Base-by-base conservation (phyloP, 2,888 invertebrate genomes). In the Caenorhabditis doughertyi region DNA sequence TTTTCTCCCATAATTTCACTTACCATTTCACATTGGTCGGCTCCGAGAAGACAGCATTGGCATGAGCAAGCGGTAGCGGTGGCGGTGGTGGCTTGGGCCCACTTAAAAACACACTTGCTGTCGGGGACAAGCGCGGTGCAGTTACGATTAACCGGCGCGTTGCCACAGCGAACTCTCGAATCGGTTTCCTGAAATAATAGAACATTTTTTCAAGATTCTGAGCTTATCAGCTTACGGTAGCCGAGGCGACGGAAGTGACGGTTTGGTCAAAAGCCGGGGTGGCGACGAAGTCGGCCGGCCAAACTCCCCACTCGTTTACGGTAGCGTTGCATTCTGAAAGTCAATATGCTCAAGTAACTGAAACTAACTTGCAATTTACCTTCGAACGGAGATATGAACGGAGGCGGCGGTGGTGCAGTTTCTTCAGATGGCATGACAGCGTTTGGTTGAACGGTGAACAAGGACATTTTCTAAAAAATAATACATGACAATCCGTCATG, bases 101-200 rank as follows among this genome's bases (percentile, higher is more conserved):
- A 84, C 89, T 89, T 89, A 89, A 89, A 87, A 88, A 88, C 85
- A 86, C 89, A 89, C 89, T 89, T 87, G 62, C 74, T 64, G 44
- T 84, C 84, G 84, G 68, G 68, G 77, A 72, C 53, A 49, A 68
- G 84, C 82, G 84, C 77, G 65, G 79, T 74, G 82, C 58, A 83
- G 73, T 55, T 58, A 56, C 79, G 74, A 85, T 85, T 83, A 81
- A 85, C 74, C 47, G 67, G 62, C 70, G 49, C 35, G 64, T 76
- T 51, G 76, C 70, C 85, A 84, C 87, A 84, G 81, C 89, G 88
- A 86, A 88, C 88, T 83, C 84, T 84, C 83, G 81, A 56, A 47
- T 72, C 79, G 77, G 58, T 44, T 65, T 79, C 79, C 86, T 86
- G 56, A 49, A 84, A 51, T 0, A 79, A 42, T 7, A 18, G 51